Conservation (phyloP, 2,113 vertebrate species). For the Otis tarda region DNA sequence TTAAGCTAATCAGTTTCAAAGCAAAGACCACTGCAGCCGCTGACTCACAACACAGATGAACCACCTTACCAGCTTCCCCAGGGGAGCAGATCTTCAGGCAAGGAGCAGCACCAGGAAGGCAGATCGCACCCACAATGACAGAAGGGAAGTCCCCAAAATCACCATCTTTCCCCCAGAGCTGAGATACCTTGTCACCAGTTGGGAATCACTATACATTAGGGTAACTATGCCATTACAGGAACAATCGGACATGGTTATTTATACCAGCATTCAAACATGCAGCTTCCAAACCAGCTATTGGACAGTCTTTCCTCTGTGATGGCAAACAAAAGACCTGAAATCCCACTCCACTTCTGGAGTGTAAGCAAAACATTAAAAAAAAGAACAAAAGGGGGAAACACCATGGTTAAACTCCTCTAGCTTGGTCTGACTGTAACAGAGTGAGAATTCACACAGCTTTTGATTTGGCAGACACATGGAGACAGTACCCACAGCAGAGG, state of each 20-base stretch:
- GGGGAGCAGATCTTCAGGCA: not conserved
- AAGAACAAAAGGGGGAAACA: too few species aligned
- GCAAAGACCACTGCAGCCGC: not conserved
- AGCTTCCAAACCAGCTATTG: not conserved
- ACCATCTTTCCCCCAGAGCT: not conserved
- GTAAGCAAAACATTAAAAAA: too few species aligned
- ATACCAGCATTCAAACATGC: too few species aligned
- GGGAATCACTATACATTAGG: not conserved
- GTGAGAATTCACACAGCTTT: not conserved
- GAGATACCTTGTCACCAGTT: not conserved
- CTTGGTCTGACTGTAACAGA: not conserved
- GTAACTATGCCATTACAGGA: not conserved
- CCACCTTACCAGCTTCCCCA: not conserved
- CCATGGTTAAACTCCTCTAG: not conserved
- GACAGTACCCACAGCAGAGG: not conserved
- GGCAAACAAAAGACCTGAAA: not conserved
- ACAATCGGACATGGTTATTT: not conserved
- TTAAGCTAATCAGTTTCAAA: not conserved
- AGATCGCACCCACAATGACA: not conserved
- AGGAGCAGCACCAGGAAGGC: not conserved
- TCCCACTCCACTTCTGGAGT: not conserved
- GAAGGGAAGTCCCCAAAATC: not conserved
- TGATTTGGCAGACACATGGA: not conserved
- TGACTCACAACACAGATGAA: not conserved
- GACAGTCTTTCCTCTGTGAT: not conserved